Conservation (phyloP, 2,888 invertebrate genomes). For the Chymomyza procnemis region DNA sequence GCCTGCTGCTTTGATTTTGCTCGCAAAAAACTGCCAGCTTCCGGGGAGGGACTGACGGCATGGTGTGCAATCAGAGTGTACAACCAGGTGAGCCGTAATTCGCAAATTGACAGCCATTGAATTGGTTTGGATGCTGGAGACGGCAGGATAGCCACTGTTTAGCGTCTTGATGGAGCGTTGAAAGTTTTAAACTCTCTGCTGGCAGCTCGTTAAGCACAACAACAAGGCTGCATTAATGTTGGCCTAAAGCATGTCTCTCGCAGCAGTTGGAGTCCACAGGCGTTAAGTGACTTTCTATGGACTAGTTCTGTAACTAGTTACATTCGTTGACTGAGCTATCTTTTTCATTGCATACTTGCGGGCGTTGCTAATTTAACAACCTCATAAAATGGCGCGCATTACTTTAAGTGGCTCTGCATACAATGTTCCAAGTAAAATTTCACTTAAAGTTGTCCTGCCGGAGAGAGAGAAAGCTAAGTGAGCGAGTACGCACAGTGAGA, state of each 20-base stretch:
- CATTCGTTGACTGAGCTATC: constrained; percentile 15
- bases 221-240: neutral
- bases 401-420: constrained; percentile 32
- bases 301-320: constrained; percentile 19
- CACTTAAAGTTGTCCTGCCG: constrained; percentile 53
- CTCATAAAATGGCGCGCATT: constrained; percentile 32
- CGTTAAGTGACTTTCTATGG: constrained; percentile 4
- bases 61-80: constrained; percentile 16
- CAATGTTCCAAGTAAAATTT: constrained; percentile 8
- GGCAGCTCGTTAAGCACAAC: constrained; percentile 37
- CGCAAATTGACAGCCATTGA: constrained; percentile 64
- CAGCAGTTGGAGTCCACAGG: neutral
- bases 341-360: constrained; percentile 22
- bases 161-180: constrained; percentile 9
- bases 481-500: no score
- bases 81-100: constrained; percentile 61
- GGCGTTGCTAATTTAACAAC: neutral
- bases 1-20: no score
- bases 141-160: neutral
- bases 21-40: neutral
- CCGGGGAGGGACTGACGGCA: no score
- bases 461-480: constrained; percentile 7
- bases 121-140: constrained; percentile 40
- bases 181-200: constrained; percentile 39
- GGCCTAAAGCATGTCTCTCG: neutral